Evolutionary conservation across 2,113 vertebrate genomes (phyloP).

Genomic region (Xenopus laevis): DNA sequence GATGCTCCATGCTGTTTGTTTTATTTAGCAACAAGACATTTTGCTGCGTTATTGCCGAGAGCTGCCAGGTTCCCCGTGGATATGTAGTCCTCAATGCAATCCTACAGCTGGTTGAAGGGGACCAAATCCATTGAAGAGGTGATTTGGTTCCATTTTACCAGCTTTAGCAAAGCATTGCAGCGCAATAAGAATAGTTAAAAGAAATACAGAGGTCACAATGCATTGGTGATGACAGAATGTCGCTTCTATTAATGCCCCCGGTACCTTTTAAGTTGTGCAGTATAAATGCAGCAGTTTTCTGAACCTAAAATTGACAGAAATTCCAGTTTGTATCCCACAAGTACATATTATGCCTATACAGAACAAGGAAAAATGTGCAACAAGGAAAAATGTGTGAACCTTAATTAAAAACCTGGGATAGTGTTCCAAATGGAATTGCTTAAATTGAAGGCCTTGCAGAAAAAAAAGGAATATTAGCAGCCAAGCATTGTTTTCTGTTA

Average conservation of each 20-base stretch:
- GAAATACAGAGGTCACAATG: neutral
- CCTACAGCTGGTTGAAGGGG: conserved; percentile 86
- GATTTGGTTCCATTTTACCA: conserved; percentile 84
- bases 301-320: no score
- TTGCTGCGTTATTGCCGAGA: conserved; percentile 1
- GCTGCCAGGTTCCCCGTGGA: conserved; percentile 1
- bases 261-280: no score
- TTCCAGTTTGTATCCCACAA: no score
- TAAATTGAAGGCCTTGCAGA: no score
- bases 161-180: conserved; percentile 76
- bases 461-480: no score
- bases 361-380: no score
- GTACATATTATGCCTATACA: no score
- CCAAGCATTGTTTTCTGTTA: no score
- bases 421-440: no score
- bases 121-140: conserved; percentile 79
- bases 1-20: neutral
- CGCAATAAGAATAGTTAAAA: neutral
- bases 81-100: conserved; percentile 75
- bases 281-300: neutral
- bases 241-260: neutral
- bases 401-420: no score
- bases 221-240: neutral
- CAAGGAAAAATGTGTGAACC: no score
- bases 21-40: neutral